A percentile compares a stretch with the other conserved stretches of the same genome.
phyloP scores from a whole-genome alignment of 2,797 vertebrate genomes.

The Channallabes apus region DNA sequence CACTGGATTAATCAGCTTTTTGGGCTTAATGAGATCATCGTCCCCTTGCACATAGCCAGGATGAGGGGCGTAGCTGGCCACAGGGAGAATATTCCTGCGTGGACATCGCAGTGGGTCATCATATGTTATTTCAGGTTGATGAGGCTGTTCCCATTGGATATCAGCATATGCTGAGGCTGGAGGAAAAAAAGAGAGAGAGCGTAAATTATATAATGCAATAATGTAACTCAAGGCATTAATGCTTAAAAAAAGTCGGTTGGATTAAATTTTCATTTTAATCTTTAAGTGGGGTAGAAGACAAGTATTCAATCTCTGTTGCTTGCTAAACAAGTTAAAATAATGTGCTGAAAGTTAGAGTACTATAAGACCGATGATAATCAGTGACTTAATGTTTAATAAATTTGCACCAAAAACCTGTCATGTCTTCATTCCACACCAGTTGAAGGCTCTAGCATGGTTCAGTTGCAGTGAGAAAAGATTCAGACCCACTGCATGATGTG shows the following conservation, averaged over 20 bases:
- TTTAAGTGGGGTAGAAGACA: not conserved
- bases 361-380: not conserved
- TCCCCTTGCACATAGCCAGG: slow-evolving; percentile 84
- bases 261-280: not conserved
- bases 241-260: not conserved
- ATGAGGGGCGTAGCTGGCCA: slow-evolving; percentile 74
- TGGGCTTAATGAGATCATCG: slow-evolving; percentile 92
- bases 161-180: slow-evolving; percentile 85
- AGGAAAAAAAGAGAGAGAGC: slow-evolving; percentile 19
- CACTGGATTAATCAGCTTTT: slow-evolving; percentile 91
- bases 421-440: not conserved
- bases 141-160: slow-evolving; percentile 77
- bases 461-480: not conserved
- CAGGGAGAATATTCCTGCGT: slow-evolving; percentile 61
- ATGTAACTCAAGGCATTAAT: not conserved
- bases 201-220: not conserved
- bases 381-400: not conserved
- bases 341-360: not conserved
- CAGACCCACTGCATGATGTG: not conserved
- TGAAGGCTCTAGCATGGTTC: not conserved
- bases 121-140: slow-evolving; percentile 52
- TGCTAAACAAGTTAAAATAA: not conserved
- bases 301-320: not conserved
- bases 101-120: slow-evolving; percentile 51
- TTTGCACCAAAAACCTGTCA: not conserved